Base-by-base conservation (phyloP, 1,140 invertebrate species). In the Drosophila lini region DNA sequence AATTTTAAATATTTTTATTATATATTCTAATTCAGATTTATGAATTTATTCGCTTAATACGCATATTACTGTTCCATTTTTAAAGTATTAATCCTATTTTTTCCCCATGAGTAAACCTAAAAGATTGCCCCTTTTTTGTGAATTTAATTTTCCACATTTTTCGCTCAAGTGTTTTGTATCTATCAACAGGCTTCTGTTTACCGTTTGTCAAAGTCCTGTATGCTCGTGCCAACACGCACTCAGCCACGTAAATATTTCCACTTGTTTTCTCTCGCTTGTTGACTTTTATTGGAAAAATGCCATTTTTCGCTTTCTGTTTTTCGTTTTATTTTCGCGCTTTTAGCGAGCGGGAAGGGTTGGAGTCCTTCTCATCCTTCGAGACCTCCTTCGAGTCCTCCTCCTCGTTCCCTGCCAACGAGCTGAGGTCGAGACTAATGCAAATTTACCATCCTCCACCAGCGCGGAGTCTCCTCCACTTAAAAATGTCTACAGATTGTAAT, bases 281-380 rank as follows among this genome's bases (percentile, higher is more conserved):
- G 82, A 76, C 71, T 76, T 78, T 88, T 84, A 81, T 84, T 84
- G 74, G 32, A 81, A 78, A 81, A 65, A 55, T 74, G 63, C 41
- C 71, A 81, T 81, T 82, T 74, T 74, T 73, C 22, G 55, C 58
- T 55, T 52, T 53, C 19, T 22, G 48, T 32, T 63, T 45, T 40
- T 22, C 41, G 25, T 53, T 40, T 50, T 42, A 31, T 65, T 61
- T 52, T 58, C 36, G 44, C 28, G 25, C 28, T 48, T 41, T 36
- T 36, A 11, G 15, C 13, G 44, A 25, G 22, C 34, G 48, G n/a
- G 16, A 59, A 42, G 42, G 28, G 16, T 74, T 67, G n/a, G 52
- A 22, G 34, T 22, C 38, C 36, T 42, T 15, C 41, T 61, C 44
- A 28, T 31, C 19, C 52, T n/a, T 36, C 8, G 9, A 77, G 47